These are phyloP conservation scores for Drosophila saltans DNA, from an alignment of 1,140 invertebrate species.

Conservation along the genomic window DNA sequence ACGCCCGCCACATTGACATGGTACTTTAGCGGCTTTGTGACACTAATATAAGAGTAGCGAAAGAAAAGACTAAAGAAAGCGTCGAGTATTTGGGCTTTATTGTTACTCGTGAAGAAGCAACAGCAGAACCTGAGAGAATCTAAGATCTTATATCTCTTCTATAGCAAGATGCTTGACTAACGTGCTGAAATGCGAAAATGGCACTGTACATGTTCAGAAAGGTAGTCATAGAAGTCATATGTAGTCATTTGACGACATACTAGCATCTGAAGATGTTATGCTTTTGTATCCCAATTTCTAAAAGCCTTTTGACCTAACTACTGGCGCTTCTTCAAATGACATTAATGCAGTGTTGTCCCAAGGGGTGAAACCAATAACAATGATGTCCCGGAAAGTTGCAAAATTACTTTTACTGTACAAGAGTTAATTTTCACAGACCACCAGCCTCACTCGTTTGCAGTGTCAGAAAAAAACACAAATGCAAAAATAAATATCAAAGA, in stretches of 20 bases:
- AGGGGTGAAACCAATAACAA: too few relatives aligned
- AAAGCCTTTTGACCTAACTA: background rate
- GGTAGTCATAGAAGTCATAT: background rate
- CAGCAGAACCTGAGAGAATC: background rate
- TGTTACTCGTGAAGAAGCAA: background rate
- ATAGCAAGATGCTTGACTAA: background rate
- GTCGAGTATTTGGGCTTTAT: background rate
- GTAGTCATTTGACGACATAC: background rate
- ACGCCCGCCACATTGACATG: background rate
- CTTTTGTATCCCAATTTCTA: background rate
- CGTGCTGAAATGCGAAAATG: conserved; percentile 1
- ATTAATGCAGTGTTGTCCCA: too few relatives aligned
- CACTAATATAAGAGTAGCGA: background rate
- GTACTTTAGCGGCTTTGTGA: background rate
- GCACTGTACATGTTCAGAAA: background rate
- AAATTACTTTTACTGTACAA: background rate
- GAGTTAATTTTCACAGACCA: background rate
- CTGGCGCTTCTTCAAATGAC: background rate
- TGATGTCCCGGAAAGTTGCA: background rate
- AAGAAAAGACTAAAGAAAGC: background rate
- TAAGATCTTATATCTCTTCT: background rate
- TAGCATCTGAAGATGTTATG: background rate
- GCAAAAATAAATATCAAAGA: background rate
- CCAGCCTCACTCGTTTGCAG: background rate
- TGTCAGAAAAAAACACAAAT: conserved; percentile 5